Percentiles rank a stretch among this genome's conserved stretches.
Evolutionary conservation across 1,140 invertebrate species (phyloP).

Genomic region (Pseudobourletiella spinata): DNA sequence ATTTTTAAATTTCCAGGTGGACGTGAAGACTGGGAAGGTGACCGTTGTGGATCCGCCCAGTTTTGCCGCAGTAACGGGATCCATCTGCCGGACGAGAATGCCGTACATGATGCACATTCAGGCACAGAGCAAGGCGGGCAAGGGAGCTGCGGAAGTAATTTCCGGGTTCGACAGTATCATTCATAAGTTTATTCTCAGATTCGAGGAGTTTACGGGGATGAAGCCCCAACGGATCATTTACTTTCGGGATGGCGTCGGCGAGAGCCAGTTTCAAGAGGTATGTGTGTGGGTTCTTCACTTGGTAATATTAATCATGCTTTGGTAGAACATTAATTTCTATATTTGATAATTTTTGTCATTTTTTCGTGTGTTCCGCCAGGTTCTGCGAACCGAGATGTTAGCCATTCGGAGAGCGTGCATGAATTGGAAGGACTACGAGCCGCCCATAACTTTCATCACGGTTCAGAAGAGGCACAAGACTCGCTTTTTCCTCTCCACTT

Average conservation of each 20-base stretch:
- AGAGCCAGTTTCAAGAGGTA: conserved; percentile 44
- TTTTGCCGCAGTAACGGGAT: conserved; percentile 31
- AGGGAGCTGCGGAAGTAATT: conserved; percentile 38
- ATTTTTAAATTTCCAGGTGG: no score
- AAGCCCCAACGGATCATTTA: conserved; percentile 41
- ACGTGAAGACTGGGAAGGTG: no score
- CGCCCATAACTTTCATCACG: conserved; percentile 47
- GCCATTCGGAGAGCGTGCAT: conserved; percentile 59
- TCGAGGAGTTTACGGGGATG: conserved; percentile 21
- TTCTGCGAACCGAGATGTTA: conserved; percentile 51
- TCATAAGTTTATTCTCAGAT: conserved; percentile 35
- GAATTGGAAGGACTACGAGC: conserved; percentile 47
- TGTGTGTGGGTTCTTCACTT: not conserved
- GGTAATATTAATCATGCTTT: not conserved
- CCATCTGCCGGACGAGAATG: conserved; percentile 24
- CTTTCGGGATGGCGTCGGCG: conserved; percentile 45
- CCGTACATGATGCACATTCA: conserved; percentile 30
- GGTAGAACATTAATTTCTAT: not conserved
- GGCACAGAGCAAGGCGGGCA: conserved; percentile 25
- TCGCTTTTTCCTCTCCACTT: conserved; percentile 47
- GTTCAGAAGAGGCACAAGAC: conserved; percentile 48
- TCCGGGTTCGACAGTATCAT: conserved; percentile 36
- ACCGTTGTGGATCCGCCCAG: no score
- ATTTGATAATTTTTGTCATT: not conserved
- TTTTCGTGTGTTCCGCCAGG: conserved; percentile 33